Conservation (phyloP, 2,888 invertebrate genomes). For the Rotaria macrura region DNA sequence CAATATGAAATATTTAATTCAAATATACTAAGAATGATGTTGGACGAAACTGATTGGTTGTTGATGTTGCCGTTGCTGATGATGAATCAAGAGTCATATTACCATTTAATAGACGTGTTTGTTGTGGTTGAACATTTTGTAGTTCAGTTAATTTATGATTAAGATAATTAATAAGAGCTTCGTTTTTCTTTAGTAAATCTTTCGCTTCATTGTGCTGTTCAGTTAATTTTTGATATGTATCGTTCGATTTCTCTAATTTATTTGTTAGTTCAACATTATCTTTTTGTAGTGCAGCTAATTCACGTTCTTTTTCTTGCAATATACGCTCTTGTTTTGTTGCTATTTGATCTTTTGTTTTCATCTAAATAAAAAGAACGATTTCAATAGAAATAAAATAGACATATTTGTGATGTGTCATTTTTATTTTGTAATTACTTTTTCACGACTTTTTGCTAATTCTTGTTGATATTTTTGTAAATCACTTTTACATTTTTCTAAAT, state of each 20-base stretch:
- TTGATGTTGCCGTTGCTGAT: background rate
- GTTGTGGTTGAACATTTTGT: background rate
- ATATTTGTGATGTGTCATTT: too few species aligned
- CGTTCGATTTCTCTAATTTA: background rate
- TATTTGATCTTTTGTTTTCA: constrained; percentile 22
- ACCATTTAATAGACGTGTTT: background rate
- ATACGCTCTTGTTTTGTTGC: constrained; percentile 19
- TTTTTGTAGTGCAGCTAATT: background rate
- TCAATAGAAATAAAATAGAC: background rate
- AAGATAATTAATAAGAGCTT: background rate
- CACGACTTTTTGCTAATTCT: background rate
- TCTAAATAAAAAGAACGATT: background rate
- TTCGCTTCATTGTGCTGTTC: constrained; percentile 18
- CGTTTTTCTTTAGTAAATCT: background rate
- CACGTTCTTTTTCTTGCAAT: constrained; percentile 18
- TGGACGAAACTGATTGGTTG: constrained; percentile 21
- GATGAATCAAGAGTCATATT: background rate
- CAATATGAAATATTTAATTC: background rate
- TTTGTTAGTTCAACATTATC: background rate
- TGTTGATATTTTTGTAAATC: constrained; percentile 8
- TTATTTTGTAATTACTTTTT: constrained; percentile 3
- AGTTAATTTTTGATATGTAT: constrained; percentile 7
- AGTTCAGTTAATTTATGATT: constrained; percentile 18
- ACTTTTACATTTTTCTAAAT: constrained; percentile 9
- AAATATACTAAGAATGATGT: background rate